Evolutionary conservation across 2,113 vertebrate species (phyloP).

Genomic region (Ammodytes marinus): DNA sequence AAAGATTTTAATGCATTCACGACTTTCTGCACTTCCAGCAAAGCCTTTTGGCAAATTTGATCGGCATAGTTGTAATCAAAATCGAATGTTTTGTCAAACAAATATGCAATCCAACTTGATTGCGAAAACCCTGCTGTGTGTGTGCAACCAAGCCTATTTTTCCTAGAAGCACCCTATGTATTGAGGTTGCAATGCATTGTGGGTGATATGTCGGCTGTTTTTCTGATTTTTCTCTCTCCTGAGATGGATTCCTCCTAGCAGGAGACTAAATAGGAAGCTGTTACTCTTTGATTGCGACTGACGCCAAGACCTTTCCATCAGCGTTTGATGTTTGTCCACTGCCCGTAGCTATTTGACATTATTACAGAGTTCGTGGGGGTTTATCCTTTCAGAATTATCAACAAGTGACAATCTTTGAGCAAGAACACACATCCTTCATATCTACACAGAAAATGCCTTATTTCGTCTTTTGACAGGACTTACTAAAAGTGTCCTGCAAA

Average conservation of each 20-base stretch:
- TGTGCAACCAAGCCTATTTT: not conserved
- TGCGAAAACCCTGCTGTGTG: not conserved
- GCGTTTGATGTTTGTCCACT: not conserved
- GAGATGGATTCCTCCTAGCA: constrained; percentile 13
- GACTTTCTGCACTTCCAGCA: not conserved
- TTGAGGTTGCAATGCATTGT: not conserved
- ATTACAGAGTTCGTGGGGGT: constrained; percentile 6
- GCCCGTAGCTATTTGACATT: constrained; percentile 3
- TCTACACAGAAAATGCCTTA: not conserved
- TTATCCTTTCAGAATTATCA: not conserved
- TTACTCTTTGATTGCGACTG: constrained; percentile 22
- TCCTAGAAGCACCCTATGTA: not conserved
- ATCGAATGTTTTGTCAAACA: not conserved
- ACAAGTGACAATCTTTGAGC: not conserved
- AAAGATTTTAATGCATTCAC: not conserved
- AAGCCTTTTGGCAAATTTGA: too few relatives aligned
- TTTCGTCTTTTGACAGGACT: constrained; percentile 30
- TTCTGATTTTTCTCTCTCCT: not conserved
- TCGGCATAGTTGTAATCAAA: not conserved
- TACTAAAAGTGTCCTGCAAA: constrained; percentile 3
- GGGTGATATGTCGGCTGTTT: not conserved
- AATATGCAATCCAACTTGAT: not conserved
- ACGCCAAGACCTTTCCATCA: constrained; percentile 27
- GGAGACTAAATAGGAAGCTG: not conserved
- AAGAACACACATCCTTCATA: not conserved